Evolutionary conservation across 2,797 vertebrate genomes (phyloP).

Genomic region (Spheniscus humboldti): DNA sequence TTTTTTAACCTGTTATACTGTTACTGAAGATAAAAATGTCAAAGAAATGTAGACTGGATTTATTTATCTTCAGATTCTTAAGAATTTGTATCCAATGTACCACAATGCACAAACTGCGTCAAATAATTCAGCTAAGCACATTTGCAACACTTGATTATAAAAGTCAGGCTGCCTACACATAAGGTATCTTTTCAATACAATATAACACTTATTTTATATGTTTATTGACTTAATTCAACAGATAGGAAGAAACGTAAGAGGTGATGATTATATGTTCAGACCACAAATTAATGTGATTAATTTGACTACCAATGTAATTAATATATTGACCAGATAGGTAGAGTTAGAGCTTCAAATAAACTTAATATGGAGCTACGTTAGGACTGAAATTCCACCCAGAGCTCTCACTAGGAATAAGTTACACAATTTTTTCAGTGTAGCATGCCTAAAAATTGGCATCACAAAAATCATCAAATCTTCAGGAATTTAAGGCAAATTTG

Average conservation of each 20-base stretch:
- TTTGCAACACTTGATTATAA: neutral
- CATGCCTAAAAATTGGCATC: neutral
- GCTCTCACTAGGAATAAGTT: neutral
- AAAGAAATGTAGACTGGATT: neutral
- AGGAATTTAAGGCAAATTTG: neutral
- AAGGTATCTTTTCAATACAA: neutral
- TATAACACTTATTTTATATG: neutral
- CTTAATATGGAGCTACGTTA: neutral
- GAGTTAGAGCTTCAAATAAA: neutral
- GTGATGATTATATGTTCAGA: neutral
- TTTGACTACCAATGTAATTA: neutral
- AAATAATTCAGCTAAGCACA: neutral
- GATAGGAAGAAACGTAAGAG: neutral
- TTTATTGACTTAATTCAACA: neutral
- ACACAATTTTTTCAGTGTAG: neutral
- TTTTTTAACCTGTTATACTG: neutral
- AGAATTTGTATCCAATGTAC: neutral
- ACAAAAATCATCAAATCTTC: neutral
- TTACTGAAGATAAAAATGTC: neutral
- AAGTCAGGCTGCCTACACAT: neutral
- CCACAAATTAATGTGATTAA: neutral
- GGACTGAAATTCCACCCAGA: neutral
- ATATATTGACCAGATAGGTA: neutral
- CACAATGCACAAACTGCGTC: neutral
- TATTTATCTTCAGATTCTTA: neutral